Base-by-base conservation (phyloP, 2,113 vertebrate species). In the Chascanopsetta lugubris region DNA sequence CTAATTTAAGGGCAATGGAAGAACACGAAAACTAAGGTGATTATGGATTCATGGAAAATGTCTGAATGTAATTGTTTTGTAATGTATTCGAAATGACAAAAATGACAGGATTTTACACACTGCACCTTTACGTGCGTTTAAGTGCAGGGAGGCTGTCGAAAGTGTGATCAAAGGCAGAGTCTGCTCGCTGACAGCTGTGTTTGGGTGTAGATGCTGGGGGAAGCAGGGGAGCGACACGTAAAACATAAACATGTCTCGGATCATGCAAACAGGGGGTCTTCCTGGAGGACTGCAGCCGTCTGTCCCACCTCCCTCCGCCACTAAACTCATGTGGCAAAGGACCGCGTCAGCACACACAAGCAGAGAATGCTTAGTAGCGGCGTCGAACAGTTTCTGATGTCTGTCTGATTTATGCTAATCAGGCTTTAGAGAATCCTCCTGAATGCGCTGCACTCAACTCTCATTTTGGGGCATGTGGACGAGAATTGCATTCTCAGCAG, bases 371-470 rank as follows among this genome's bases (percentile, higher is more conserved):
- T 80, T 26, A 5, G 27, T 64, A 18, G 60, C 34, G 45, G 40
- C 55, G 54, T 46, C 60, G 48, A 61, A 74, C 70, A 17, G 71
- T 66, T 78, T 68, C 73, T 65, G 25, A 77, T 72, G 69, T 58
- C 61, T 67, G 75, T 82, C 69, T 89, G 74, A 74, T 81, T 85
- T 83, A 89, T 84, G 84, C 38, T 77, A 83, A 84, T 87, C 51
- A 74, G 61, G 53, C 54, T 82, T 84, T 34, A 64, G 40, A 80
- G 20, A 55, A 77, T 55, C 26, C 40, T 79, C 65, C 54, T 69
- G 46, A 77, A 79, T 55, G 47, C 49, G 8, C 54, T 9, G 7
- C 21, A 26, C 59, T 69, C 10, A 34, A 43, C 38, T 66, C 15
- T 71, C 24, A 63, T 65, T 69, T 66, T 4, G 6, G 12, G 58